Percentiles rank a stretch among this genome's conserved stretches.
Evolutionary conservation across 2,888 invertebrate genomes (phyloP).

Genomic region (Falcaria lacertinaria): DNA sequence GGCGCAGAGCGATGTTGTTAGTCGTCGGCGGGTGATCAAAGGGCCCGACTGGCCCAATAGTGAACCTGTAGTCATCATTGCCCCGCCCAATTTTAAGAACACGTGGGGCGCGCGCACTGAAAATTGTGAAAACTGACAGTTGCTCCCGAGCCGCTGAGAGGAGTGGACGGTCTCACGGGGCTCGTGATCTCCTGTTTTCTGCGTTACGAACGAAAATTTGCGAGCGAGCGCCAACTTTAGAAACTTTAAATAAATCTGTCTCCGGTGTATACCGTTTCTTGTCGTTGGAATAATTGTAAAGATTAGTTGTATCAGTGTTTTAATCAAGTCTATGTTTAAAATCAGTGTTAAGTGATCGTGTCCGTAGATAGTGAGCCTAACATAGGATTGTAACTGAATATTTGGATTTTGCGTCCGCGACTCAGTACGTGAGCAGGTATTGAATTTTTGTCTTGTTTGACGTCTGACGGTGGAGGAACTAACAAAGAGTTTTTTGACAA

Average conservation of each 20-base stretch:
- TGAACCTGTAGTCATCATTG: conserved; percentile 28
- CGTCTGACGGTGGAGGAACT: conserved; percentile 26
- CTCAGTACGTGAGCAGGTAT: conserved; percentile 23
- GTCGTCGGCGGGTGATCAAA: conserved; percentile 76
- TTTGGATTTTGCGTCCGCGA: conserved; percentile 31
- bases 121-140: conserved; percentile 53
- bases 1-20: conserved; percentile 75
- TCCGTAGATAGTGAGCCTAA: not conserved
- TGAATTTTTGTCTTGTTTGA: conserved; percentile 25
- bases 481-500: conserved; percentile 31
- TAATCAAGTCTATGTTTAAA: conserved; percentile 7
- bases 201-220: conserved; percentile 38
- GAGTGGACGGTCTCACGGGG: conserved; percentile 20
- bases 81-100: conserved; percentile 59
- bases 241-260: conserved; percentile 19
- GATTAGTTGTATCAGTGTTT: conserved; percentile 3
- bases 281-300: conserved; percentile 6
- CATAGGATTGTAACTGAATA: conserved; percentile 30
- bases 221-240: conserved; percentile 22
- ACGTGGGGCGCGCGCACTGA: conserved; percentile 75
- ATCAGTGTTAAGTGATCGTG: conserved; percentile 21
- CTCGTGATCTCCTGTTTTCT: conserved; percentile 16
- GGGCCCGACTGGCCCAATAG: conserved; percentile 56
- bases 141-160: conserved; percentile 34
- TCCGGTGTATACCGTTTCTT: too few relatives aligned